Base-by-base conservation (phyloP, 2,797 vertebrate genomes). In the Babyrousa celebensis region DNA sequence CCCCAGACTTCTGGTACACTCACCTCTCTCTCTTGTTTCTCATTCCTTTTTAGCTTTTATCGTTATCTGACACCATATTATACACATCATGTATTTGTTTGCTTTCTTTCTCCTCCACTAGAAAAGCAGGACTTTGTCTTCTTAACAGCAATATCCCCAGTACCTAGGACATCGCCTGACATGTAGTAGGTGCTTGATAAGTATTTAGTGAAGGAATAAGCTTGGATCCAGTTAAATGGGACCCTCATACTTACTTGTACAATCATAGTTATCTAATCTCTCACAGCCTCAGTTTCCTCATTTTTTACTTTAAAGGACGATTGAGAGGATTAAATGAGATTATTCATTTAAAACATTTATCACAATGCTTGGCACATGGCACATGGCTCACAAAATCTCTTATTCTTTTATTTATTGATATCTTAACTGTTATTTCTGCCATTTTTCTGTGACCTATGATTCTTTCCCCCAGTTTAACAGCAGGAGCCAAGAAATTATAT, bases 381-480 rank as follows among this genome's bases (percentile, higher is more conserved):
- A 68, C 20, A 32, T 60, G 27, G 21, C 65, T 71, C 36, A 60
- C 29, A 43, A 65, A 62, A 70, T 60, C 20, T 58, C 11, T 32
- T 36, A 40, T 60, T 54, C 43, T 77, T 71, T 82, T 48, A 48
- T 25, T 67, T 62, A 23, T 68, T 91, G 54, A 43, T 91, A 25
- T 91, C 43, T 80, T 90, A 60, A 60, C 77, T 80, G n/a, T n/a
- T 62, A 32, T 71, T 91, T 71, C 65, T 82, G 36, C 12, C 40
- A 82, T 43, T 89, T 43, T 29, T 91, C 36, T 82, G 36, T 71
- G 36, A 82, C 77, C 27, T 52, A 70, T n/a, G 65, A 90, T 36
- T 32, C 74, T 68, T 25, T 7, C 36, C 15, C 72, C 27, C 36
- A 71, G 20, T 71, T 91, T 62, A 48, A 54, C 29, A 82, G 36